Evolutionary conservation across 2,113 vertebrate species (phyloP).

Genomic region (Poicephalus gulielmi): DNA sequence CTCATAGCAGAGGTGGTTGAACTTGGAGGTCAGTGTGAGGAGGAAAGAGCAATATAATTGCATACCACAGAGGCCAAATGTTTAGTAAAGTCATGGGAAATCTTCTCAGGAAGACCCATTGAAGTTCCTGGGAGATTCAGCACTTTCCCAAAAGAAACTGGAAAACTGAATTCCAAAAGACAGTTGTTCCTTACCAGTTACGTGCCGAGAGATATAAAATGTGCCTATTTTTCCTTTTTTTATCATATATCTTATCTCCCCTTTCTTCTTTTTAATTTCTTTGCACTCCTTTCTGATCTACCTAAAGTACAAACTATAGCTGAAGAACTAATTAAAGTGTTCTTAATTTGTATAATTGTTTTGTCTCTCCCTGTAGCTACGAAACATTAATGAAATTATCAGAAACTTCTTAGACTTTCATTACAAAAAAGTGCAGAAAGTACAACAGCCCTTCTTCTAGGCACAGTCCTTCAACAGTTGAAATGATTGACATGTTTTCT

Average conservation of each 20-base stretch:
- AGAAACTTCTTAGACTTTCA: neutral
- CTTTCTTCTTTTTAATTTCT: neutral
- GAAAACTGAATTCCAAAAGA: neutral
- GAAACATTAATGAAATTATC: neutral
- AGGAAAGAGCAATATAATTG: conserved; percentile 51
- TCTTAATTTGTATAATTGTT: neutral
- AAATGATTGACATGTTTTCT: neutral
- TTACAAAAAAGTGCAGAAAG: neutral
- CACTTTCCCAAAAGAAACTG: neutral
- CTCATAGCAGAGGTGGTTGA: conserved; percentile 37
- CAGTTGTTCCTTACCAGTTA: neutral
- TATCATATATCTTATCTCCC: neutral
- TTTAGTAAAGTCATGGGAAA: conserved; percentile 35
- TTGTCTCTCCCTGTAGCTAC: neutral
- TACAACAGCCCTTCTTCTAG: neutral
- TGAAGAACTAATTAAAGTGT: neutral
- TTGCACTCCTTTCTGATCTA: neutral
- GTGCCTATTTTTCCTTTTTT: neutral
- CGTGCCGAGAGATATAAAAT: neutral
- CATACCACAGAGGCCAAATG: conserved; percentile 1
- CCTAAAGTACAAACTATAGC: neutral
- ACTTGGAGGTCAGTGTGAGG: conserved; percentile 36
- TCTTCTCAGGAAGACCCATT: neutral
- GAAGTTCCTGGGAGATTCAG: neutral
- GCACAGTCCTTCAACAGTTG: neutral